phyloP scores from a whole-genome alignment of 2,888 invertebrate species.

The Chromoteleia sp. region DNA sequence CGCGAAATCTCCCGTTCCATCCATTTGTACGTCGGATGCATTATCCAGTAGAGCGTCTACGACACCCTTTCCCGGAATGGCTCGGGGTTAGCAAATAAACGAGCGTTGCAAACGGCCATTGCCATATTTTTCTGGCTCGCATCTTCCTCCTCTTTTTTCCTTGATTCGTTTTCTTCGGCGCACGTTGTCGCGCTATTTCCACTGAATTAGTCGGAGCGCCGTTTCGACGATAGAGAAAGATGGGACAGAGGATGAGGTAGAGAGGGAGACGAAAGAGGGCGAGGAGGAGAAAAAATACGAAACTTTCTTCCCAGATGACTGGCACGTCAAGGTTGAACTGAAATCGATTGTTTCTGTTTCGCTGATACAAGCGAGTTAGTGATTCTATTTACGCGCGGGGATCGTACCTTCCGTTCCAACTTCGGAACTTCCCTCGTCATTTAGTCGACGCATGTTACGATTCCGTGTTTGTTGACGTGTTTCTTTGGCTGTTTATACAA shows the following conservation, averaged over 20 bases:
- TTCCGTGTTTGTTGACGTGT: conserved; percentile 41
- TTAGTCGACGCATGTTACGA: conserved; percentile 45
- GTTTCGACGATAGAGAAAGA: conserved; percentile 20
- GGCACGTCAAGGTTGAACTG: conserved; percentile 45
- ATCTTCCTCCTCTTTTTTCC: conserved; percentile 17
- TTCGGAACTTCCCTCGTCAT: conserved; percentile 43
- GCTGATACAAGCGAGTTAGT: conserved; percentile 46
- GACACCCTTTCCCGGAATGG: conserved; percentile 68
- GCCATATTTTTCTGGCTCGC: conserved; percentile 68
- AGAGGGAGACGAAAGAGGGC: neutral
- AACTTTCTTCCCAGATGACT: conserved; percentile 35
- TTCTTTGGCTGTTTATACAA: conserved; percentile 32
- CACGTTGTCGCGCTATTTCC: conserved; percentile 44
- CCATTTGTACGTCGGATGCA: conserved; percentile 76
- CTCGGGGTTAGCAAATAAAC: conserved; percentile 72
- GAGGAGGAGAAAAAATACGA: conserved; percentile 20
- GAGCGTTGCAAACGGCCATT: conserved; percentile 71
- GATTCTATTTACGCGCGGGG: conserved; percentile 34
- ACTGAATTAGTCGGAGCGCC: conserved; percentile 57
- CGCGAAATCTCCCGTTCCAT: conserved; percentile 64
- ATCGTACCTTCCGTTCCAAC: conserved; percentile 36
- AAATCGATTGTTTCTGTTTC: conserved; percentile 61
- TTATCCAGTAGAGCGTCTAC: conserved; percentile 74
- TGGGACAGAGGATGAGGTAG: neutral
- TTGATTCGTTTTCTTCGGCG: conserved; percentile 56